Evolutionary conservation across 2,888 invertebrate species (phyloP).

Genomic region (Saturnia pavonia): DNA sequence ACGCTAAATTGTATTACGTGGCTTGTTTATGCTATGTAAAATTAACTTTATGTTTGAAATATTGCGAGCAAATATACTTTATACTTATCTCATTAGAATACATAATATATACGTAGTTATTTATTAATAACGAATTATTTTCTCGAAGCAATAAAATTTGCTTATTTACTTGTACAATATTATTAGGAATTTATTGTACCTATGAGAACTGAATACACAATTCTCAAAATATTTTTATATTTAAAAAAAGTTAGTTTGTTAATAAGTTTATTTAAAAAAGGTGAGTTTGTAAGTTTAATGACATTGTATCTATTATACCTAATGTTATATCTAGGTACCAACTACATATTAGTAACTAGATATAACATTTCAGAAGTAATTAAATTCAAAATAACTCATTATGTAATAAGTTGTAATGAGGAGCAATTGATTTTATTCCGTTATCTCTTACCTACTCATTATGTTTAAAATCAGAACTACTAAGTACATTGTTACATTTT

Average conservation of each 20-base stretch:
- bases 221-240: not conserved
- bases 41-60: conserved; percentile 22
- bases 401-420: not conserved
- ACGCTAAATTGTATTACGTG: conserved; percentile 51
- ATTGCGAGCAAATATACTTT: not conserved
- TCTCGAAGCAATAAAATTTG: not conserved
- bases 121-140: not conserved
- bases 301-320: too few species aligned
- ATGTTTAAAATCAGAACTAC: too few species aligned
- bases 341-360: too few species aligned
- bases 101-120: not conserved
- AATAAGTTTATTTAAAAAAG: too few species aligned
- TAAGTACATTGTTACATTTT: too few species aligned
- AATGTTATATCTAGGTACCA: too few species aligned
- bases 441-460: not conserved
- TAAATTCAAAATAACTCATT: too few species aligned
- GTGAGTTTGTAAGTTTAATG: too few species aligned
- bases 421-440: not conserved
- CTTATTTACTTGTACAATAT: not conserved
- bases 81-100: not conserved
- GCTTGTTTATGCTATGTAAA: conserved; percentile 41
- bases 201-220: not conserved
- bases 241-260: too few species aligned
- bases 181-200: not conserved
- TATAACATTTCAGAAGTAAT: too few species aligned